A percentile compares a stretch with the other conserved stretches of the same genome.
Conservation (phyloP, 1,140 invertebrate genomes). For the Drosophila kanapiae region DNA sequence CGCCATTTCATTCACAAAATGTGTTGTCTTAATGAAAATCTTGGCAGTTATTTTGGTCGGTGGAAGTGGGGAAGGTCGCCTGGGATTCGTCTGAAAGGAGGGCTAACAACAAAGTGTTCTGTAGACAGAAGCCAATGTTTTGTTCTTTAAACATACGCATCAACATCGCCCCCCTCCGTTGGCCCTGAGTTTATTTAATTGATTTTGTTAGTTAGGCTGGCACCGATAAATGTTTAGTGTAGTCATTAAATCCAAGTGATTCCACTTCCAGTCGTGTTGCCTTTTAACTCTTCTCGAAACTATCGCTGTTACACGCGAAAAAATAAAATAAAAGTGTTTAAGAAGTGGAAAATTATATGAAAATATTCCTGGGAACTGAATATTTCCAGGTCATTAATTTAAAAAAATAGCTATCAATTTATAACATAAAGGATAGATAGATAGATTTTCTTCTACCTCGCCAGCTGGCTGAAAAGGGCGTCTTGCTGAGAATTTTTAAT, state of each 20-base stretch:
- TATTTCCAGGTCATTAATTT: neutral
- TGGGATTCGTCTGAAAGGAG: conserved; percentile 20
- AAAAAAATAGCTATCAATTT: neutral
- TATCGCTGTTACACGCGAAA: conserved; percentile 4
- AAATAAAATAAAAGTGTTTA: neutral
- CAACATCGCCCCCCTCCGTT: conserved; percentile 1
- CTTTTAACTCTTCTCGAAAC: neutral
- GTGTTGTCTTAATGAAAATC: conserved; percentile 67
- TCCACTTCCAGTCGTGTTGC: conserved; percentile 13
- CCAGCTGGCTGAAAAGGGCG: neutral
- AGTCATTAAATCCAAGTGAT: conserved; percentile 46
- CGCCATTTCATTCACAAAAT: conserved; percentile 56
- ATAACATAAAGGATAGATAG: too few species aligned
- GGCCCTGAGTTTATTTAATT: conserved; percentile 53
- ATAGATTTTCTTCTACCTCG: neutral
- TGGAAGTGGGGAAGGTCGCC: conserved; percentile 54
- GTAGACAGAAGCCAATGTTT: conserved; percentile 14
- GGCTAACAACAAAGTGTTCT: conserved; percentile 40
- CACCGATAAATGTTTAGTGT: conserved; percentile 47
- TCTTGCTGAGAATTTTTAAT: neutral
- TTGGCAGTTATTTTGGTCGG: neutral
- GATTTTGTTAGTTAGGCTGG: conserved; percentile 52
- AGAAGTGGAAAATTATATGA: neutral
- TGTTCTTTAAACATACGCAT: conserved; percentile 23
- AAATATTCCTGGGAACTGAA: too few species aligned